phyloP scores from a whole-genome alignment of 2,888 invertebrate genomes.

The Drosophila suboccidentalis region DNA sequence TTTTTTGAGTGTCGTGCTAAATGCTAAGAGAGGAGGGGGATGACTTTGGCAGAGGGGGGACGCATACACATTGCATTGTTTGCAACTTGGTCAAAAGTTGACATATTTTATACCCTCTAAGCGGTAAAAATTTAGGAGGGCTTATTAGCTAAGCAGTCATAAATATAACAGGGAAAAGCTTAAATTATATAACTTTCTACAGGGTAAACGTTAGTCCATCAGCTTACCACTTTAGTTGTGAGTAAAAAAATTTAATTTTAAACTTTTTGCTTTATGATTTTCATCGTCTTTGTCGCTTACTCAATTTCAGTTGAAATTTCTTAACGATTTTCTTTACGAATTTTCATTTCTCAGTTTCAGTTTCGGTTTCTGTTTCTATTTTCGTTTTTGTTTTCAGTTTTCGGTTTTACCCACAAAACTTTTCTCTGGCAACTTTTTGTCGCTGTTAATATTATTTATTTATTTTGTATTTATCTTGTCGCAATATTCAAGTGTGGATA shows the following conservation, averaged over 20 bases:
- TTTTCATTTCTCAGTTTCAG: slow-evolving; percentile 11
- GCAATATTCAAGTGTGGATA: slow-evolving; percentile 52
- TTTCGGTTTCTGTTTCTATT: slow-evolving; percentile 3
- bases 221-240: neutral
- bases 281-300: slow-evolving; percentile 8
- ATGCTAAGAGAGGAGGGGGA: neutral
- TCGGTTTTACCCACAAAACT: slow-evolving; percentile 39
- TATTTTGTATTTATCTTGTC: slow-evolving; percentile 57
- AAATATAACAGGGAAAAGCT: too few species aligned
- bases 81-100: slow-evolving; percentile 42
- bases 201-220: neutral
- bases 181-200: neutral
- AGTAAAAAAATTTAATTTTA: slow-evolving; percentile 16
- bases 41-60: neutral
- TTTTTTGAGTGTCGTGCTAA: slow-evolving; percentile 14
- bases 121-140: neutral
- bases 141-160: neutral
- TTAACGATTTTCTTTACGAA: slow-evolving; percentile 6
- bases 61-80: slow-evolving; percentile 43
- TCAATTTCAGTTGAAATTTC: slow-evolving; percentile 20
- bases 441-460: slow-evolving; percentile 42
- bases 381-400: slow-evolving; percentile 48
- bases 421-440: slow-evolving; percentile 26
- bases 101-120: slow-evolving; percentile 14
- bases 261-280: slow-evolving; percentile 52